Evolutionary conservation across 2,113 vertebrate genomes (phyloP).

Genomic region (Psittacula cyanocephala): DNA sequence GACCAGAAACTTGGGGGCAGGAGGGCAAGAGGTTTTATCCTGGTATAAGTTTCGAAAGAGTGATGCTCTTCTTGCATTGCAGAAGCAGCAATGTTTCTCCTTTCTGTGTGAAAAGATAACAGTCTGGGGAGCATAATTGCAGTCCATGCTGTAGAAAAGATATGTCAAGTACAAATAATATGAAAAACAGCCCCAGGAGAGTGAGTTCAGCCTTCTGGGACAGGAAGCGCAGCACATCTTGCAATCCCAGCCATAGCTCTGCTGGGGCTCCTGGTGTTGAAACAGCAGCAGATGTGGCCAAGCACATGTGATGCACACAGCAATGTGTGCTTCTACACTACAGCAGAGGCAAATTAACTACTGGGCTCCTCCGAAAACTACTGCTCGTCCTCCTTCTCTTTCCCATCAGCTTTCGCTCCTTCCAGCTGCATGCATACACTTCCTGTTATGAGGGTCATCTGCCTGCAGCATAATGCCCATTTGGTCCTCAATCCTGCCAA

Average conservation of each 20-base stretch:
- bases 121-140: not conserved
- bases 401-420: not conserved
- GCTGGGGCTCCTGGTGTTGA: not conserved
- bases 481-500: not conserved
- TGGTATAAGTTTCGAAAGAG: not conserved
- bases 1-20: fast-evolving
- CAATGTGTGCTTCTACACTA: not conserved
- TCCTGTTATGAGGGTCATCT: not conserved
- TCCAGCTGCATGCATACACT: not conserved
- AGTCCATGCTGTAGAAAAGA: not conserved
- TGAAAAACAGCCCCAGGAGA: not conserved
- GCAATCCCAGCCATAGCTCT: not conserved
- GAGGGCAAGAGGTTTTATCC: not conserved
- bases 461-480: not conserved
- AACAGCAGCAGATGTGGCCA: not conserved
- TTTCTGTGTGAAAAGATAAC: not conserved
- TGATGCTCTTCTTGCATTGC: not conserved
- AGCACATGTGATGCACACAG: not conserved
- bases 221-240: fast-evolving
- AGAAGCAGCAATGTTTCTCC: not conserved
- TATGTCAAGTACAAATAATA: not conserved
- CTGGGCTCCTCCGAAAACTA: not conserved
- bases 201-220: not conserved
- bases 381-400: not conserved
- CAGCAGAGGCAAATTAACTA: not conserved